A percentile compares a stretch with the other conserved stretches of the same genome.
Conservation (phyloP, 2,888 invertebrate species). For the Sinotaia quadrata region DNA sequence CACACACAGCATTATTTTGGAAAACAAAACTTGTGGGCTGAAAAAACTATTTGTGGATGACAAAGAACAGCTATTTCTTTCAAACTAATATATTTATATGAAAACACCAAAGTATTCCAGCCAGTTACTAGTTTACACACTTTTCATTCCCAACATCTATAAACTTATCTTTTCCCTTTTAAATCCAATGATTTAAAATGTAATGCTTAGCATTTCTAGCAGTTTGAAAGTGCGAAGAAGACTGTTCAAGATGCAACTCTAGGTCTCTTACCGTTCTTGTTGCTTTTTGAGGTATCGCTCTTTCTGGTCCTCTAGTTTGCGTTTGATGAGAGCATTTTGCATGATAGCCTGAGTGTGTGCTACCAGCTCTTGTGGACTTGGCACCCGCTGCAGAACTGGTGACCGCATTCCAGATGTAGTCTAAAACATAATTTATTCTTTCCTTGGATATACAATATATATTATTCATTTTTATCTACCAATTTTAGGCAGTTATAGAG, state of each 20-base stretch:
- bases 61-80: too few relatives aligned
- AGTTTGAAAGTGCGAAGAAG: neutral
- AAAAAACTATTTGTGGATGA: too few relatives aligned
- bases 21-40: neutral
- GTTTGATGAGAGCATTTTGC: constrained; percentile 89
- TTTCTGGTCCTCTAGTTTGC: constrained; percentile 89
- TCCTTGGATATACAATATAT: too few relatives aligned
- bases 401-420: constrained; percentile 39
- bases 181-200: too few relatives aligned
- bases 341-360: constrained; percentile 89
- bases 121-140: neutral
- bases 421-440: too few relatives aligned
- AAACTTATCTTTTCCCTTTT: neutral
- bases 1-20: neutral
- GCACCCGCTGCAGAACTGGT: constrained; percentile 66
- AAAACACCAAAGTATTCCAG: too few relatives aligned
- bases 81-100: too few relatives aligned
- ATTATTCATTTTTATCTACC: too few relatives aligned
- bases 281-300: constrained; percentile 88
- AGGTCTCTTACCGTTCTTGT: constrained; percentile 61
- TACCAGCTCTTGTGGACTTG: constrained; percentile 86
- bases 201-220: neutral
- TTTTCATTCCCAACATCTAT: neutral
- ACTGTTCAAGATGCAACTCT: neutral
- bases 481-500: too few relatives aligned